Base-by-base conservation (phyloP, 2,888 invertebrate species). In the Girardia tigrina region DNA sequence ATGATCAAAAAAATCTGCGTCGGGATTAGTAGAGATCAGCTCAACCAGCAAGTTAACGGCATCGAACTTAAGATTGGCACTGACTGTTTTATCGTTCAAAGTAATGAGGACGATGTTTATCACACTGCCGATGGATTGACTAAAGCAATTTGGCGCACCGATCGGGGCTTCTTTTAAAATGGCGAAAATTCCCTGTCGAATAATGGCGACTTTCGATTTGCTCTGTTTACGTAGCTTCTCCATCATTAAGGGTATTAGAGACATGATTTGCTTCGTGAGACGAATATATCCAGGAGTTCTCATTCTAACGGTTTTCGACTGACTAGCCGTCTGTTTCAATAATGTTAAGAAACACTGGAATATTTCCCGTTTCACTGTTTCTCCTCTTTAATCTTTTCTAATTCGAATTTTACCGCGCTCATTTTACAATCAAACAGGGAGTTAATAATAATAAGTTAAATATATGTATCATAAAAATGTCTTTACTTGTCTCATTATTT, bases 301-400 rank as follows among this genome's bases (percentile, higher is more conserved):
- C n/a, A 56, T 12, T 56, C 56, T 56, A n/a, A 56, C 56, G 4
- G 56, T 12, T n/a, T 23, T 4, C 23, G 56, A 56, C 56, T 56
- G 56, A 56, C 56, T 56, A 56, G 56, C 56, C 4, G 56, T 56
- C n/a, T 56, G 56, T 56, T 56, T 56, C n/a, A 56, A 56, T 56
- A 56, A 56, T 4, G 56, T 56, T n/a, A 56, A 56, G n/a, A 56
- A 56, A 56, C 56, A 56, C n/a, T 56, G 56, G 23, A 56, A 56
- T 8, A 56, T 56, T 56, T 56, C 56, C n/a, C 56, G 56, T 56
- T 56, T 56, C n/a, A 56, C 56, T 4, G 56, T 56, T 56, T 56
- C 56, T 56, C 23, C 56, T 56, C 56, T 4, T n/a, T 56, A n/a
- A n/a, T n/a, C n/a, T n/a, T n/a, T n/a, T n/a, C n/a, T n/a, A n/a